A percentile compares a stretch with the other conserved stretches of the same genome.
Evolutionary conservation across 2,797 vertebrate genomes (phyloP).

Genomic region (Phyllotis vaccarum): DNA sequence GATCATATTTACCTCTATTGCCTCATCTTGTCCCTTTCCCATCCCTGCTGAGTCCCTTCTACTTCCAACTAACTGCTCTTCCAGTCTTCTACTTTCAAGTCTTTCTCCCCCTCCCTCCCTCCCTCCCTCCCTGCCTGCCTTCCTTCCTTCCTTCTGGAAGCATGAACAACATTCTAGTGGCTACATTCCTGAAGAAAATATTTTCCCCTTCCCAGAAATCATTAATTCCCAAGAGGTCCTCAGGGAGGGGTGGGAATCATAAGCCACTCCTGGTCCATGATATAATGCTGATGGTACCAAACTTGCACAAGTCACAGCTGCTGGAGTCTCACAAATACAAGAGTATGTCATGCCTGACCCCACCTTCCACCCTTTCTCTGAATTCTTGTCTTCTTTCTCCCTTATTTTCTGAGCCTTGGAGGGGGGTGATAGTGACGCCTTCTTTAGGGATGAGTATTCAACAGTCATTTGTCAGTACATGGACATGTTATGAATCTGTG

Average conservation of each 20-base stretch:
- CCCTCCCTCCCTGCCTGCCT: rapidly evolving
- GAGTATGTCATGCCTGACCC: no score
- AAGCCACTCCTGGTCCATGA: not conserved
- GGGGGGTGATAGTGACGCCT: not conserved
- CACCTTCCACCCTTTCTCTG: not conserved
- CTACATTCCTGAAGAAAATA: not conserved
- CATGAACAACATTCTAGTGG: not conserved
- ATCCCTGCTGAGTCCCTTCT: not conserved
- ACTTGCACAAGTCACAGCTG: not conserved
- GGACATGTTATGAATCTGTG: not conserved
- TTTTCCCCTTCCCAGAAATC: not conserved
- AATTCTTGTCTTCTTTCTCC: not conserved
- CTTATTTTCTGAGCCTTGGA: no score
- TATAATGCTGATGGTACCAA: not conserved
- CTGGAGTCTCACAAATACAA: not conserved
- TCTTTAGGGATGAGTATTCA: not conserved
- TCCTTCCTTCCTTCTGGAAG: not conserved
- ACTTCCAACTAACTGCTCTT: not conserved
- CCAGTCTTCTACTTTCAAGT: not conserved
- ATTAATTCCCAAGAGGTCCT: not conserved
- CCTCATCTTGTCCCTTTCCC: not conserved
- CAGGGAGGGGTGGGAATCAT: not conserved
- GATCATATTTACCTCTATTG: not conserved
- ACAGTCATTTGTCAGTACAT: not conserved
- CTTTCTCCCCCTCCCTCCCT: no score